Evolutionary conservation across 2,797 vertebrate genomes (phyloP).

Genomic region (Aselliscus stoliczkanus): DNA sequence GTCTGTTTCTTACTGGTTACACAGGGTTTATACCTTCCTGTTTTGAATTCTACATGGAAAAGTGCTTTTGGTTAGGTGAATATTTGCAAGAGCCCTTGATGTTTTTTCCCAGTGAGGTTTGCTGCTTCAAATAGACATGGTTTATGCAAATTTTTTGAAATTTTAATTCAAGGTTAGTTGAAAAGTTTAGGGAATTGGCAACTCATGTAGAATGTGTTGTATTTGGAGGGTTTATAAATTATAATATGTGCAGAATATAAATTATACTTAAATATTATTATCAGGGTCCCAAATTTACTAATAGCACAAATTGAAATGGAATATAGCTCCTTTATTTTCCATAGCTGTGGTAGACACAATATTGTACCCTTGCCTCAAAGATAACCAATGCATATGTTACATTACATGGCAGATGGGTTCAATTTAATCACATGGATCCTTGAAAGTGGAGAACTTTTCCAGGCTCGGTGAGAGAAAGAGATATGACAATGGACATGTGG

Average conservation of each 20-base stretch:
- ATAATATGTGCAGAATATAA: background rate
- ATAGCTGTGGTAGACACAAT: background rate
- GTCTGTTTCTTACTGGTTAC: background rate
- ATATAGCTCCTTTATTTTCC: background rate
- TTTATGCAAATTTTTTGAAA: background rate
- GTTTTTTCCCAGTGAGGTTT: background rate
- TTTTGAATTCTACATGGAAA: background rate
- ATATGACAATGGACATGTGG: rapidly evolving
- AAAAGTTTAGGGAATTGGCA: background rate
- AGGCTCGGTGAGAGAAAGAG: background rate
- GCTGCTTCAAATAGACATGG: background rate
- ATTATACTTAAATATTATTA: background rate
- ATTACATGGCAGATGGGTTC: background rate
- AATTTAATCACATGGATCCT: background rate
- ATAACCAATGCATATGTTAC: background rate
- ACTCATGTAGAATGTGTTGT: background rate
- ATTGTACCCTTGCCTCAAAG: background rate
- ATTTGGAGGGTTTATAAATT: background rate
- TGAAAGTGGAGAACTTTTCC: background rate
- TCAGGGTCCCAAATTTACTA: background rate
- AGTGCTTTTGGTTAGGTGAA: background rate
- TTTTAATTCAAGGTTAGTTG: background rate
- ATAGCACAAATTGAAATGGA: background rate
- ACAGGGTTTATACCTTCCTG: background rate
- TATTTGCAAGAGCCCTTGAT: background rate